phyloP scores from a whole-genome alignment of 2,888 invertebrate species.

The Hirtodrosophila confusa region DNA sequence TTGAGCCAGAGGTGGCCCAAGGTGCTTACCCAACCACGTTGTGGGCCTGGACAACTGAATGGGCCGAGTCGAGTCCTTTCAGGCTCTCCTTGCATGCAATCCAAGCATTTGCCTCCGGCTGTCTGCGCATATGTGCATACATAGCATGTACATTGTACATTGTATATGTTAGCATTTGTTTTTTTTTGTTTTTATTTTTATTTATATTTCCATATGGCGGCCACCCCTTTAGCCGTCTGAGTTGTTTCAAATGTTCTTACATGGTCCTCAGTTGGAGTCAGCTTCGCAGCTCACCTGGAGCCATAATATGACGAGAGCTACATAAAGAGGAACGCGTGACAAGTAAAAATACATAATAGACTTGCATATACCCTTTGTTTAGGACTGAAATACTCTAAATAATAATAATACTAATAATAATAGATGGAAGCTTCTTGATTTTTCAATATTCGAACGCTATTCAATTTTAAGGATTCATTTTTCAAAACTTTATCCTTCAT shows the following conservation, averaged over 20 bases:
- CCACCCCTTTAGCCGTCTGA: slow-evolving; percentile 49
- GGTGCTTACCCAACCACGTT: slow-evolving; percentile 16
- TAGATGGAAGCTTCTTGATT: too few relatives aligned
- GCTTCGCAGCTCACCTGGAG: slow-evolving; percentile 26
- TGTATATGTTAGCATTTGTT: slow-evolving; percentile 23
- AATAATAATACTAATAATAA: too few relatives aligned
- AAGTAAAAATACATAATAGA: too few relatives aligned
- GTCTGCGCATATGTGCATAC: slow-evolving; percentile 42
- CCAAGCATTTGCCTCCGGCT: slow-evolving; percentile 64
- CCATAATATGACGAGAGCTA: slow-evolving; percentile 30
- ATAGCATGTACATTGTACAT: not conserved
- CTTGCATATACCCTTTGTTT: too few relatives aligned
- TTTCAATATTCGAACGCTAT: too few relatives aligned
- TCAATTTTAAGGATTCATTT: too few relatives aligned
- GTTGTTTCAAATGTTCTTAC: slow-evolving; percentile 45
- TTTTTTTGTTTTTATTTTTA: slow-evolving; percentile 28
- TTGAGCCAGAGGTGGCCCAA: slow-evolving; percentile 31
- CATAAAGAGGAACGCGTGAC: slow-evolving; percentile 14
- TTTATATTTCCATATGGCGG: slow-evolving; percentile 38
- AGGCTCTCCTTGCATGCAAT: slow-evolving; percentile 67
- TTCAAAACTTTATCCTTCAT: too few relatives aligned
- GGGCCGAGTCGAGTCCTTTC: slow-evolving; percentile 49
- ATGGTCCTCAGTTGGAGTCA: slow-evolving; percentile 26
- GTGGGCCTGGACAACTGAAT: slow-evolving; percentile 3
- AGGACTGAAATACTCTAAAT: too few relatives aligned